Base-by-base conservation (phyloP, 2,888 invertebrate genomes). In the Thereva unica region DNA sequence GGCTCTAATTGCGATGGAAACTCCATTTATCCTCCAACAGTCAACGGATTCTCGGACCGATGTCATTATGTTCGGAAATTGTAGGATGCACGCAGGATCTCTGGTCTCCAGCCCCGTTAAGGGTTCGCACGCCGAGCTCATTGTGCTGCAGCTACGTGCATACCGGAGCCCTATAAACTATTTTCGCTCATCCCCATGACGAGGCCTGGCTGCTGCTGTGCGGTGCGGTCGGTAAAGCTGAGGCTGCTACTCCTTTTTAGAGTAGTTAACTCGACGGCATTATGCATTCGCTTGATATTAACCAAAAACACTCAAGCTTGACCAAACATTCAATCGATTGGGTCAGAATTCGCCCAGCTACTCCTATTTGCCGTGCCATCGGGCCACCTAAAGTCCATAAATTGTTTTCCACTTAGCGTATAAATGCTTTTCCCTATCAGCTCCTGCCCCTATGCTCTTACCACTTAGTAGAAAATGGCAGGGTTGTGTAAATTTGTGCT, bases 401-500 rank as follows among this genome's bases (percentile, higher is more conserved):
- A 72, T 73, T 71, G 73, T 72, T 73, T 72, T 72, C 70, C 72
- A 72, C 71, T 73, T 73, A 73, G 72, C 72, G 71, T 72, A 71
- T 70, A 72, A 73, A 73, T 72, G 72, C 71, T 73, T 73, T 73
- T 23, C 23, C 23, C 23, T 23, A 23, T 23, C 23, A 23, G 23
- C 23, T 23, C 23, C 23, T 23, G 23, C 23, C 23, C 23, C 23
- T 23, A 23, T 23, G 23, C 23, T 23, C 23, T 23, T 23, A 23
- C 72, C 72, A 70, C 71, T 64, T 54, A 38, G 40, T 53, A 64
- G 54, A 47, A 47, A 64, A 47, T 64, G 44, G 54, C 47, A 54
- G 45, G 47, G 64, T 53, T 64, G 49, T 64, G 61, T 67, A 67
- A 64, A 64, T 67, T 61, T 64, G 65, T 67, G 54, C 57, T 69